Percentiles rank a stretch among this genome's conserved stretches.
phyloP scores from a whole-genome alignment of 1,140 invertebrate genomes.

The Psix sp. region DNA sequence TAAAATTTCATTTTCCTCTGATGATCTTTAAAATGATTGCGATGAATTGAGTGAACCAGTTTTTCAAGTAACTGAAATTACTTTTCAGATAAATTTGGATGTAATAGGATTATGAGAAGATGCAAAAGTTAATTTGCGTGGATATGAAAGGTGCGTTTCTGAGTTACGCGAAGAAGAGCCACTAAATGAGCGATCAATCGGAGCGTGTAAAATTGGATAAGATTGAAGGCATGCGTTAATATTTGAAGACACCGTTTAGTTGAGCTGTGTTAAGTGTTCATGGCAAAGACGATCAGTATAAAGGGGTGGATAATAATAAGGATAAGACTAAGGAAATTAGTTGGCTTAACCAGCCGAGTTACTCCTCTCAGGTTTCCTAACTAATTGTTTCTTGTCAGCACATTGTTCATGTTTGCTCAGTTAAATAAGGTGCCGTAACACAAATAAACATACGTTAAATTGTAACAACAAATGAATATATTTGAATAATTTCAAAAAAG shows the following conservation, averaged over 20 bases:
- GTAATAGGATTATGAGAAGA: too few relatives aligned
- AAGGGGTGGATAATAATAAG: constrained; percentile 61
- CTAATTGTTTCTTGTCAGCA: constrained; percentile 56
- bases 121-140: too few relatives aligned
- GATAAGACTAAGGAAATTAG: constrained; percentile 62
- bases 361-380: constrained; percentile 26
- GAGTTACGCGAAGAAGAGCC: neutral
- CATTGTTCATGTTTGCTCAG: constrained; percentile 35
- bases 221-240: constrained; percentile 46
- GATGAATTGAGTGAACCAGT: too few relatives aligned
- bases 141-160: too few relatives aligned
- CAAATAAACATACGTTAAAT: too few relatives aligned
- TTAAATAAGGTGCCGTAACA: too few relatives aligned
- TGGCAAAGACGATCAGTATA: constrained; percentile 46
- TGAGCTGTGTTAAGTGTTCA: constrained; percentile 43
- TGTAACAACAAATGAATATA: too few relatives aligned
- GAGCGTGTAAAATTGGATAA: constrained; percentile 29
- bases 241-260: constrained; percentile 38
- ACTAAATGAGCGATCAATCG: neutral
- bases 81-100: too few relatives aligned
- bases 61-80: too few relatives aligned
- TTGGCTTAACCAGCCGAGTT: constrained; percentile 45
- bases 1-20: too few relatives aligned
- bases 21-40: too few relatives aligned
- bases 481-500: too few relatives aligned